Conservation (phyloP, 92 coral and sea anemone species). For the Epizoanthus ramosus region DNA sequence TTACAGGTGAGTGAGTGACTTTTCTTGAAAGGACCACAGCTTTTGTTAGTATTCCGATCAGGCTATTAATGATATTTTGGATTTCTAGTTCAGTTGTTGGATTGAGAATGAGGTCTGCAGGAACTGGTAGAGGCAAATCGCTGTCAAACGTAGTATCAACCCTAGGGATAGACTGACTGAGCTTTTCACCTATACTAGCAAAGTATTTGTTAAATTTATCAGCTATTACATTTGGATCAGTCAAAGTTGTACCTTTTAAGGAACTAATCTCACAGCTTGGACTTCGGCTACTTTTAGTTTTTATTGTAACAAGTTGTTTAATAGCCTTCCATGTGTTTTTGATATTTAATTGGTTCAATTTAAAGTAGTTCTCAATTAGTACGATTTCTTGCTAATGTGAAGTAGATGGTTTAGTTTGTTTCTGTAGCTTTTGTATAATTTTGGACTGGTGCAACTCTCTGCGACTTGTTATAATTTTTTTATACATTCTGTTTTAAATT, state of each 20-base stretch:
- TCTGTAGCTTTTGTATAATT: too few species aligned
- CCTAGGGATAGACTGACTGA: too few species aligned
- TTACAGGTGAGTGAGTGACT: too few species aligned
- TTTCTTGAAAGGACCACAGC: too few species aligned
- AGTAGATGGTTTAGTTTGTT: too few species aligned
- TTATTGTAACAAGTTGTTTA: too few species aligned
- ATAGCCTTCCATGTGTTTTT: conserved; percentile 58
- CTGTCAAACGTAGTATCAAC: conserved; percentile 54
- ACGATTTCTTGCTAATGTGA: too few species aligned
- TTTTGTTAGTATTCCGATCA: conserved; percentile 42
- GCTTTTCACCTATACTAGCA: too few species aligned
- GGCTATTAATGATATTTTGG: conserved; percentile 1
- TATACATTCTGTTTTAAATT: conserved; percentile 47
- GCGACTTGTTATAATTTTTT: conserved; percentile 36
- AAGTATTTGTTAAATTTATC: too few species aligned
- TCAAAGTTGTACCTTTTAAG: conserved; percentile 26
- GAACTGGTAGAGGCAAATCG: conserved; percentile 67
- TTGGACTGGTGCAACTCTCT: conserved; percentile 28
- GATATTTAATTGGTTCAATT: conserved; percentile 34
- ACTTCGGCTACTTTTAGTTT: conserved; percentile 14
- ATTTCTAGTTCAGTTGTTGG: conserved; percentile 46
- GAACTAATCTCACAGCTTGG: conserved; percentile 35
- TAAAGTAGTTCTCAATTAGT: conserved; percentile 38
- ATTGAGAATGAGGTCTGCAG: conserved; percentile 67
- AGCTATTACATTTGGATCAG: conserved; percentile 38